phyloP scores from a whole-genome alignment of 1,140 invertebrate species.

The Uloborus diversus region DNA sequence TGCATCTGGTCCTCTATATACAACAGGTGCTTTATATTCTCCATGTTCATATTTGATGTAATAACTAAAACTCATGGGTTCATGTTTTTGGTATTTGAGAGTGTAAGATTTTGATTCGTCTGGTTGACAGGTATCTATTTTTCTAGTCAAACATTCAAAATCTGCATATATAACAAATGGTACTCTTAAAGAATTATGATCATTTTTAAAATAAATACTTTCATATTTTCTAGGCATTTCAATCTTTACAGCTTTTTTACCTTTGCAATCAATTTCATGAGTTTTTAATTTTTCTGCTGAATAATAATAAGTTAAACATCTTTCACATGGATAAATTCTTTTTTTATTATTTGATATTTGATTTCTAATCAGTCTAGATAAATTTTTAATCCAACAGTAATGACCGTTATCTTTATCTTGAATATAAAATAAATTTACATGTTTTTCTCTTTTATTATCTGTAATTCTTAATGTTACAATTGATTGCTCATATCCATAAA shows the following conservation, averaged over 20 bases:
- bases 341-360: background rate
- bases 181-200: background rate
- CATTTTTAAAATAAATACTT: background rate
- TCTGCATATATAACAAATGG: constrained; percentile 20
- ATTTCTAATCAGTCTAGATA: background rate
- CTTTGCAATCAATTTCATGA: background rate
- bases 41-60: too few species aligned
- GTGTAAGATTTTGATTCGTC: too few species aligned
- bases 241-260: background rate
- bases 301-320: background rate
- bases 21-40: too few species aligned
- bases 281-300: background rate
- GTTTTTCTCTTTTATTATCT: constrained; percentile 6
- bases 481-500: background rate
- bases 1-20: too few species aligned
- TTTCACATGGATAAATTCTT: background rate
- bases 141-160: constrained; percentile 31
- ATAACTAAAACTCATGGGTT: too few species aligned
- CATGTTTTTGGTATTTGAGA: too few species aligned
- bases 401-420: constrained; percentile 15
- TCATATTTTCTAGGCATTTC: background rate
- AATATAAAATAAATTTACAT: constrained; percentile 21
- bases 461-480: background rate
- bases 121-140: too few species aligned
- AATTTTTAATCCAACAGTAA: constrained; percentile 9